Evolutionary conservation across 2,797 vertebrate genomes (phyloP), one percentile per base, ranked within the genome.

Genomic region (Acropternis orthonyx): DNA sequence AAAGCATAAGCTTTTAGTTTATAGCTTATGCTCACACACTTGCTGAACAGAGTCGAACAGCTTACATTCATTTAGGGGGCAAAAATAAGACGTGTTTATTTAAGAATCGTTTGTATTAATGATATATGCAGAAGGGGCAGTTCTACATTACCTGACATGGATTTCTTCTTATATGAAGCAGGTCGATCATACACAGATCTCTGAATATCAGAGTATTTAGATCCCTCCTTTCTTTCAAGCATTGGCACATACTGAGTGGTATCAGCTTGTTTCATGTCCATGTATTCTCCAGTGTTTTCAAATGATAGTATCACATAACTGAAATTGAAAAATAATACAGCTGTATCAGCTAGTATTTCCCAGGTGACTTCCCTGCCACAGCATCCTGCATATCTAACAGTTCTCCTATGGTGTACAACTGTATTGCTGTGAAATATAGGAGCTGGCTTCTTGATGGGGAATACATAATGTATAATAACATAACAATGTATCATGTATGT

Each of bases 261-360:
- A 61, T 99, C 99, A 6, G 98, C 98, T 96, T 99, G 99, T 97
- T 99, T 99, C 99, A 99, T 99, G 92, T 99, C 99, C 99, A 99
- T 99, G 96, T 99, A 99, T 96, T 99, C 99, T 9, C 98, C 98
- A 90, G 99, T 99, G 95, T 99, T 98, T 98, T 99, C 99, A 83
- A 99, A 99, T 22, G 99, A 99, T 85, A 99, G 95, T 97, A 99
- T 99, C 95, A 99, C 99, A 18, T 99, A 99, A 93, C 99, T 99
- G 97, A 59, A 96, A 96, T 93, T 30, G 52, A 73, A 65, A 91
- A 89, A 75, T 46, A 39, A 6, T 9, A 48, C 22, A 27, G 12
- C 14, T 28, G 5, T 46, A 22, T 75, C 74, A 94, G 58, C 10
- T 46, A 28, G 21, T 36, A 37, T 37, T 68, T 22, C 68, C 54